These are phyloP conservation scores for Dastarcus helophoroides DNA, from an alignment of 2,888 invertebrate genomes.

Conservation along the genomic window DNA sequence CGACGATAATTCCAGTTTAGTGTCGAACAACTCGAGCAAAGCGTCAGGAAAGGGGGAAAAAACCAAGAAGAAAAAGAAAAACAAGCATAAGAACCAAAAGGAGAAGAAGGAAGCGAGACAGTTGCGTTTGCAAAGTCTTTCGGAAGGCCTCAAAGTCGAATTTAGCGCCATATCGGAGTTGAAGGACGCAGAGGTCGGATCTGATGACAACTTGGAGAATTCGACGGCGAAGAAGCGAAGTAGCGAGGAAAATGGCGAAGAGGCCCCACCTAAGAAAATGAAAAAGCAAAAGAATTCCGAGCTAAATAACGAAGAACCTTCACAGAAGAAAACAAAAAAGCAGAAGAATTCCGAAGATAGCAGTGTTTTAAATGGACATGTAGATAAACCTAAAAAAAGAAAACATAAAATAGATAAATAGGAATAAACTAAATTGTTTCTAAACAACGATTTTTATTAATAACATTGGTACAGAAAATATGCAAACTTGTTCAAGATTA, in stretches of 20 bases:
- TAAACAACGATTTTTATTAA: too few relatives aligned
- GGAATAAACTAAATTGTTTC: too few relatives aligned
- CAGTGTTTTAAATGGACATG: too few relatives aligned
- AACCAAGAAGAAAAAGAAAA: slow-evolving; percentile 16
- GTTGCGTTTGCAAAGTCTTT: slow-evolving; percentile 36
- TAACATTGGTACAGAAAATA: too few relatives aligned
- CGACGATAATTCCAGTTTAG: slow-evolving; percentile 16
- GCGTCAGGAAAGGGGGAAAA: slow-evolving; percentile 12
- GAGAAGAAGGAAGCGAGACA: slow-evolving; percentile 40
- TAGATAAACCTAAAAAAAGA: too few relatives aligned
- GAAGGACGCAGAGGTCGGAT: slow-evolving; percentile 4
- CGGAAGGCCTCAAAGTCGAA: slow-evolving; percentile 34
- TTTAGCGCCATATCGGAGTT: slow-evolving; percentile 20
- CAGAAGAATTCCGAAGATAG: too few relatives aligned
- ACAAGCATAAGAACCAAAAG: slow-evolving; percentile 32
- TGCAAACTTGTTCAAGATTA: too few relatives aligned
- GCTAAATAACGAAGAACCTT: too few relatives aligned
- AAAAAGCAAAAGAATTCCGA: slow-evolving; percentile 6
- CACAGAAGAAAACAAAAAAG: too few relatives aligned
- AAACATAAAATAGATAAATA: too few relatives aligned
- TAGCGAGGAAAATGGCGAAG: slow-evolving; percentile 2
- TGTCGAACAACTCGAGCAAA: slow-evolving; percentile 12
- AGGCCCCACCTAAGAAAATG: slow-evolving; percentile 3
- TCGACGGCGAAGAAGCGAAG: background rate
- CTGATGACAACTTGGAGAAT: slow-evolving; percentile 2